Evolutionary conservation across 2,113 vertebrate species (phyloP), one percentile per base, ranked within the genome.

Genomic region (Cyanoderma ruficeps): DNA sequence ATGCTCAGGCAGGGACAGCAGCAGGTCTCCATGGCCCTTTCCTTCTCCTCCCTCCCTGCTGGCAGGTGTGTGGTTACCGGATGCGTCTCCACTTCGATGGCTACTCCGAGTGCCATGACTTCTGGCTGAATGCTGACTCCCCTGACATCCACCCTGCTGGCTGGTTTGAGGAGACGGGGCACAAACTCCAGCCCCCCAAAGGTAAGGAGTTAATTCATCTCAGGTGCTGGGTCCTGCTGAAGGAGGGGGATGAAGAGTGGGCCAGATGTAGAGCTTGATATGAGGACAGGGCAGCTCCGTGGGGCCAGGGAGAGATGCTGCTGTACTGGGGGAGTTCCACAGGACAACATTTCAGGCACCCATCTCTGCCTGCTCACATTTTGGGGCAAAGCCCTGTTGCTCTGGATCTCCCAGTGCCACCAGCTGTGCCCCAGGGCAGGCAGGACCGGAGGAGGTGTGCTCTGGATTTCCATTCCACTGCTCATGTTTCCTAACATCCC

Each of bases 51-150:
- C 61, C 57, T 94, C 71, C 52, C 30, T 67, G 24, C 11, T 12
- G 69, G 67, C 91, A 99, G 99, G 99, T 99, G 33, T 99, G 99
- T 11, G 99, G 99, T 41, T 99, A 99, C 91, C 98, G 99, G 55
- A 98, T 99, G 86, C 98, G 99, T 21, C 99, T 99, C 59, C 99
- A 99, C 97, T 99, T 99, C 23, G 99, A 99, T 53, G 99, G 99
- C 71, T 99, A 99, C 96, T 99, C 99, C 0, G 99, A 99, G 94
- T 99, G 99, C 96, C 99, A 99, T 6, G 99, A 99, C 97, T 99
- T 99, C 97, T 99, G 99, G 99, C 98, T 99, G 94, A 99, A 99
- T 15, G 99, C 98, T 63, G 99, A 99, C 96, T 99, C 98, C 23
- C 98, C 99, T 0, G 99, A 99, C 97, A 98, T 99, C 96, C 99